Evolutionary conservation across 2,113 vertebrate genomes (phyloP).

Genomic region (Trematocara unimaculatum): DNA sequence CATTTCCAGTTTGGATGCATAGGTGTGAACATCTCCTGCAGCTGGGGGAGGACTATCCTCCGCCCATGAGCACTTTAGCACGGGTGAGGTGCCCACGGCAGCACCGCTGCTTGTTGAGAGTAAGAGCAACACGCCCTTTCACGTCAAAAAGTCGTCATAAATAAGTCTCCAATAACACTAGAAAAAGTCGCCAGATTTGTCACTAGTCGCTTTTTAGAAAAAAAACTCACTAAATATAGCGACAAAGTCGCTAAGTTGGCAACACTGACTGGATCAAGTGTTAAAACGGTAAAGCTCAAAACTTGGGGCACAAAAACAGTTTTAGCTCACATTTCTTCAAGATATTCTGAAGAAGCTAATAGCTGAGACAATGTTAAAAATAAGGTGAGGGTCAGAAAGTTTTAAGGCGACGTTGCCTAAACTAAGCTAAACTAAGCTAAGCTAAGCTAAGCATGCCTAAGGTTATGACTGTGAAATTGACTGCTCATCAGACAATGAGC

Average conservation of each 20-base stretch:
- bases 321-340: neutral
- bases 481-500: neutral
- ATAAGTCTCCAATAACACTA: neutral
- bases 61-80: rapidly evolving
- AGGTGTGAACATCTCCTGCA: neutral
- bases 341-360: neutral
- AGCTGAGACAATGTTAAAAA: neutral
- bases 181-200: neutral
- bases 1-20: neutral
- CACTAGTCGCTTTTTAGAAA: neutral
- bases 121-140: neutral
- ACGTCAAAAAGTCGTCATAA: neutral
- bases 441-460: neutral
- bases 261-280: neutral
- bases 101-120: neutral
- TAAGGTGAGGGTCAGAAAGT: neutral
- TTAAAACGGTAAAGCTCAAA: neutral
- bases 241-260: neutral
- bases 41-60: neutral
- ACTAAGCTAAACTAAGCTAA: neutral
- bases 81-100: neutral
- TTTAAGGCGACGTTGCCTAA: neutral
- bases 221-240: neutral
- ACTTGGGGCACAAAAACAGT: neutral
- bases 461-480: neutral